Base-by-base conservation (phyloP, 2,888 invertebrate species). In the Axea sp. region DNA sequence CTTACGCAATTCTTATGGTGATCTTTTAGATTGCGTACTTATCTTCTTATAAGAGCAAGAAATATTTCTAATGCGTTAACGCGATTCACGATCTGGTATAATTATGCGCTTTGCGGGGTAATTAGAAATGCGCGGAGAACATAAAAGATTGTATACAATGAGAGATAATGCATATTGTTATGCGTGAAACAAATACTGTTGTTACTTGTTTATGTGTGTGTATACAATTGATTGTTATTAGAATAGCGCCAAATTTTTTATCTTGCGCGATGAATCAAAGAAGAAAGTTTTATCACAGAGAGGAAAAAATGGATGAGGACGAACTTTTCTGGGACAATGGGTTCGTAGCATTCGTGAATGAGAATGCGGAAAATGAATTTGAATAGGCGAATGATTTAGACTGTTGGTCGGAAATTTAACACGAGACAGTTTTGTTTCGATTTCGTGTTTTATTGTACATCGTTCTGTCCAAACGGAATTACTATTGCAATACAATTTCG, bases 1-100 rank as follows among this genome's bases (percentile, higher is more conserved):
- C 62, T 69, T 76, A 65, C 31, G 71, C 55, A 76, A 76, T 76
- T 60, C 24, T 69, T 73, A 76, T 33, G 43, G 37, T 30, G 45
- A 68, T 72, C 68, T 68, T 45, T 37, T 17, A 12, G 31, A 3
- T 37, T 45, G 11, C 19, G 26, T 11, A 35, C 22, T 8, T 60
- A 28, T 51, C 24, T 47, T 67, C 55, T 57, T 43, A 57, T 30
- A 45, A 28, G 47, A 68, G 51, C 55, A 55, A n/a, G 33, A 12
- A 62, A 31, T 49, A 62, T 64, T 62, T 65, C 69, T 39, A 35
- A 30, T 30, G 59, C 68, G 73, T 73, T 74, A 74, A 53, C 41
- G 57, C 33, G 30, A 73, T 68, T 68, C 45, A 28, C 39, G 14
- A 72, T 51, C 33, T 41, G 11, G 35, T 33, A 14, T 60, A 74